Conservation (phyloP, 2,888 invertebrate genomes). For the Pristionchus entomophagus region DNA sequence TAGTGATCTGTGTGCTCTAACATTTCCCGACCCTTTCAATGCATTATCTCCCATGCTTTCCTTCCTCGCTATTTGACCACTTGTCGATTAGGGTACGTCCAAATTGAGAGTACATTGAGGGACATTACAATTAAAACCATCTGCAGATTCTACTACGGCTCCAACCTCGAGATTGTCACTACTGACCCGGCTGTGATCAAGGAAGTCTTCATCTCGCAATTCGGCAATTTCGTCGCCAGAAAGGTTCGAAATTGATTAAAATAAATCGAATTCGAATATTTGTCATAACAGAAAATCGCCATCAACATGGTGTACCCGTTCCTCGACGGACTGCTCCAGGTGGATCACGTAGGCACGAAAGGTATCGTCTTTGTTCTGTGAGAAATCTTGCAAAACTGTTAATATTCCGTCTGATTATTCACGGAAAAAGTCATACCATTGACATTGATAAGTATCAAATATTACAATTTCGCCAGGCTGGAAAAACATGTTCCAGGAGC, state of each 20-base stretch:
- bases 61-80: too few species aligned
- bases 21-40: too few species aligned
- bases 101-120: neutral
- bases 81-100: too few species aligned
- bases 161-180: constrained; percentile 56
- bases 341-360: constrained; percentile 46
- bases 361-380: too few species aligned
- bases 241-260: constrained; percentile 17
- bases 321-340: constrained; percentile 41
- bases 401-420: too few species aligned
- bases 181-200: constrained; percentile 63
- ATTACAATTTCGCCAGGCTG: too few species aligned
- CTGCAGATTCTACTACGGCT: constrained; percentile 59
- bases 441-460: too few species aligned
- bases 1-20: neutral
- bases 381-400: too few species aligned
- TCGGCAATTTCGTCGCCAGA: constrained; percentile 66
- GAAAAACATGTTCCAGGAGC: too few species aligned
- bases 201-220: constrained; percentile 69
- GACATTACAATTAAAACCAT: neutral
- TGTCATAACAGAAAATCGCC: constrained; percentile 42
- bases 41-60: too few species aligned
- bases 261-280: neutral
- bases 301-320: constrained; percentile 46
- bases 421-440: too few species aligned